These are phyloP conservation scores for Loris lydekkerianus DNA, from an alignment of 2,797 vertebrate species.

Conservation along the genomic window DNA sequence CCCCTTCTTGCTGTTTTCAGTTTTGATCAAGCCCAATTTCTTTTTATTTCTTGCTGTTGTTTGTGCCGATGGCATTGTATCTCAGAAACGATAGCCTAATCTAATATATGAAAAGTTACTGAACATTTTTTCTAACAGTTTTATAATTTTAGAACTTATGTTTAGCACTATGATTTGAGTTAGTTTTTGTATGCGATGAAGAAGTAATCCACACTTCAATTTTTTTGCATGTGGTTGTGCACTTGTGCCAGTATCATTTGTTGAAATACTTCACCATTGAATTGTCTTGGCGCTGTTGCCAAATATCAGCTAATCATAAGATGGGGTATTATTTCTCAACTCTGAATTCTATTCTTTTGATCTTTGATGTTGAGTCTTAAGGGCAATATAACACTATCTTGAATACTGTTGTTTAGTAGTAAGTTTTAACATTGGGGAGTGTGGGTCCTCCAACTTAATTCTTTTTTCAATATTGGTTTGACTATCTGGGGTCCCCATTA, in stretches of 20 bases:
- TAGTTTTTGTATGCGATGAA: background rate
- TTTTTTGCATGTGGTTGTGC: background rate
- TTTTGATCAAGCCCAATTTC: background rate
- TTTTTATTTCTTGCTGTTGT: background rate
- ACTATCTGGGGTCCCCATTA: background rate
- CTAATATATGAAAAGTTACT: background rate
- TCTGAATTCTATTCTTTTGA: background rate
- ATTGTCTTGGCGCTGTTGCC: background rate
- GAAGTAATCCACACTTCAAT: background rate
- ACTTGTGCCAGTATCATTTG: background rate
- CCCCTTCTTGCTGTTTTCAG: background rate
- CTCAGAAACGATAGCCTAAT: background rate
- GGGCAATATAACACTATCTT: background rate
- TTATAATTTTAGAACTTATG: background rate
- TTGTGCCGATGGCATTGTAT: background rate
- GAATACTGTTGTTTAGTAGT: background rate
- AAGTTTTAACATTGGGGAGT: background rate
- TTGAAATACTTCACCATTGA: background rate
- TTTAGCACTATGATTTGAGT: background rate
- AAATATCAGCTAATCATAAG: background rate
- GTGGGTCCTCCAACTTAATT: background rate
- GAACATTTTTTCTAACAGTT: background rate
- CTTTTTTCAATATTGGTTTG: background rate
- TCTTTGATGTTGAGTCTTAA: background rate
- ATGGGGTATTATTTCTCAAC: background rate